A percentile compares a stretch with the other conserved stretches of the same genome.
Evolutionary conservation across 2,113 vertebrate genomes (phyloP).

Genomic region (Sus scrofa): DNA sequence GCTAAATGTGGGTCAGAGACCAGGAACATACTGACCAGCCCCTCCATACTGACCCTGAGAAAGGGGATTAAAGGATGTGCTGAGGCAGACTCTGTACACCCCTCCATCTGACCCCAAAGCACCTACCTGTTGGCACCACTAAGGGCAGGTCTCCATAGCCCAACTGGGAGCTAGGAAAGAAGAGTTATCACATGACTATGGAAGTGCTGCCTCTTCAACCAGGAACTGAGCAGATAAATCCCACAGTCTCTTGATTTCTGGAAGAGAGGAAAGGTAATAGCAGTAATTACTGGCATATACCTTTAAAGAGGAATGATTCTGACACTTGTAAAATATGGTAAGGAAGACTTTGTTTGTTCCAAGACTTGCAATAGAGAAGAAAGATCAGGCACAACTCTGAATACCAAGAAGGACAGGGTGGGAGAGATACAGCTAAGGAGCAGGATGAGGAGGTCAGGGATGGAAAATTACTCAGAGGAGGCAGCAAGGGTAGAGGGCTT

Average conservation of each 20-base stretch:
- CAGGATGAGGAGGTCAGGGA: not conserved
- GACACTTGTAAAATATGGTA: not conserved
- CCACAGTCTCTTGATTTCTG: not conserved
- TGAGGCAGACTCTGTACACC: too few relatives aligned
- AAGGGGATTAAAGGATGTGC: not conserved
- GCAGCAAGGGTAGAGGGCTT: not conserved
- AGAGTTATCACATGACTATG: not conserved
- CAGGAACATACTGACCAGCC: not conserved
- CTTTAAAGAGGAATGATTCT: not conserved
- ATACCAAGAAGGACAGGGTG: not conserved
- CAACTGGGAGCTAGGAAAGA: not conserved
- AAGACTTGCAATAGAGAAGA: not conserved
- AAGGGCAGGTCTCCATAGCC: not conserved
- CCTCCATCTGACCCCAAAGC: not conserved
- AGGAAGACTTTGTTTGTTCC: not conserved
- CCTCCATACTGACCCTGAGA: not conserved
- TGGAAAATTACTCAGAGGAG: not conserved
- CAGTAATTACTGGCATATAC: not conserved
- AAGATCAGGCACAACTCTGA: not conserved
- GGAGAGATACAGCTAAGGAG: not conserved
- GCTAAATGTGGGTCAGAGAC: conserved; percentile 16
- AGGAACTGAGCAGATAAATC: not conserved
- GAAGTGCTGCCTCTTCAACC: not conserved
- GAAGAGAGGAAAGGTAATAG: not conserved
- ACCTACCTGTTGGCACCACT: not conserved